Evolutionary conservation across 1,140 invertebrate genomes (phyloP), one percentile per base, ranked within the genome.

Genomic region (Neuroterus valhalla): DNA sequence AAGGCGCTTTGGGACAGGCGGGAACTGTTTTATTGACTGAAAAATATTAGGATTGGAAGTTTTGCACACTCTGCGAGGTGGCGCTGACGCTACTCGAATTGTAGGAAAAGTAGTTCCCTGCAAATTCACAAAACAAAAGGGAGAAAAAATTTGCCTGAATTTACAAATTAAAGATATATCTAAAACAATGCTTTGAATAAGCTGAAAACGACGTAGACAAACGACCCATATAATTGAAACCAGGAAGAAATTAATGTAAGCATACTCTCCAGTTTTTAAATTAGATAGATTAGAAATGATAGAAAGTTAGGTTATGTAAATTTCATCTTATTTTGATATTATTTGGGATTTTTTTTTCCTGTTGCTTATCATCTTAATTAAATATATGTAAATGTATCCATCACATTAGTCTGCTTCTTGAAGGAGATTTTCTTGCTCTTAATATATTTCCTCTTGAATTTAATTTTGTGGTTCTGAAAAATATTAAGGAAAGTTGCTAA

Each of bases 111-210:
- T 19, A 50, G 21, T 38, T 8, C 31, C 1, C 31, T 8, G 10
- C 12, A 38, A 62, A 0, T 62, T 14, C 5, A 31, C 8, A 50
- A 6, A 62, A 62, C 14, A 15, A 12, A 52, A 31, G 14, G 31
- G n/a, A 62, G 10, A 26, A 62, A 11, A 12, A 11, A 62, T 14
- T 14, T 62, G 14, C 4, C 55, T 0, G 1, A 48, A 48, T 48
- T 48, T 17, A 48, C 17, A 19, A n/a, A 48, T 48, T 5, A 55
- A 55, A 26, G n/a, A 62, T 26, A 15, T 31, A 62, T n/a, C 5
- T 15, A 62, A 62, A 31, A 62, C 1, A n/a, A 62, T 62, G 55
- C 23, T 62, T n/a, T 14, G 23, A 23, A 31, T n/a, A 62, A 62
- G 31, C 23, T 62, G n/a, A 3, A 62, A 62, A 38, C 31, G 26